Percentiles rank a stretch among this genome's conserved stretches.
Conservation (phyloP, 2,797 vertebrate genomes). For the Myotis myotis region DNA sequence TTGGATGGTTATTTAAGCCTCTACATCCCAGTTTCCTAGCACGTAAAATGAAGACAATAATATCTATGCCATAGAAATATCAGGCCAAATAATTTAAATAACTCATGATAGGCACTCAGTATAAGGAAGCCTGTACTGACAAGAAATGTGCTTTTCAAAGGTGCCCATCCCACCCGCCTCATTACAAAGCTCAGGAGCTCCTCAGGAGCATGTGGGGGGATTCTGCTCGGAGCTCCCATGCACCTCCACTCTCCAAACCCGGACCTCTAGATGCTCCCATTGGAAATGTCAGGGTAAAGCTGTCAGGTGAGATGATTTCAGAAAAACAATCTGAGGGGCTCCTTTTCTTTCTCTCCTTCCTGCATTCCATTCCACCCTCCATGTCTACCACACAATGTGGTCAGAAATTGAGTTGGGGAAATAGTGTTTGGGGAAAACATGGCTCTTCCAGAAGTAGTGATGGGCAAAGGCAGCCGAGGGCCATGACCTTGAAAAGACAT, state of each 20-base stretch:
- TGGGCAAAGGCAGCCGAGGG: not conserved
- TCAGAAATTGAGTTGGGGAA: not conserved
- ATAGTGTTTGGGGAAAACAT: not conserved
- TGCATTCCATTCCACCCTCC: too few species aligned
- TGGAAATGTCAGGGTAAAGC: not conserved
- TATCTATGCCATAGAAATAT: not conserved
- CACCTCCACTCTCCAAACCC: not conserved
- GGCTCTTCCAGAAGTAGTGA: not conserved
- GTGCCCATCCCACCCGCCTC: not conserved
- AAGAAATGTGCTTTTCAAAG: not conserved
- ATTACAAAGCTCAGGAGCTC: not conserved
- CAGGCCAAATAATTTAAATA: not conserved
- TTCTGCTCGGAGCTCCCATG: rapidly evolving
- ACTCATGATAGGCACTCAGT: not conserved
- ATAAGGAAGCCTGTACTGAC: not conserved
- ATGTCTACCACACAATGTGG: not conserved
- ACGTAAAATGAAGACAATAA: not conserved
- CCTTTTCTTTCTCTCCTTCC: not conserved
- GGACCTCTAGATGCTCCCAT: not conserved
- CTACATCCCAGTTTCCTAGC: not conserved
- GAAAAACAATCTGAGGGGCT: not conserved
- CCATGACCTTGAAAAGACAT: not conserved
- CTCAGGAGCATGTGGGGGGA: not conserved
- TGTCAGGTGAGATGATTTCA: not conserved
- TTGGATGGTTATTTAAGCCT: not conserved